Evolutionary conservation across 2,113 vertebrate genomes (phyloP).

Genomic region (Hemiprocne comata): DNA sequence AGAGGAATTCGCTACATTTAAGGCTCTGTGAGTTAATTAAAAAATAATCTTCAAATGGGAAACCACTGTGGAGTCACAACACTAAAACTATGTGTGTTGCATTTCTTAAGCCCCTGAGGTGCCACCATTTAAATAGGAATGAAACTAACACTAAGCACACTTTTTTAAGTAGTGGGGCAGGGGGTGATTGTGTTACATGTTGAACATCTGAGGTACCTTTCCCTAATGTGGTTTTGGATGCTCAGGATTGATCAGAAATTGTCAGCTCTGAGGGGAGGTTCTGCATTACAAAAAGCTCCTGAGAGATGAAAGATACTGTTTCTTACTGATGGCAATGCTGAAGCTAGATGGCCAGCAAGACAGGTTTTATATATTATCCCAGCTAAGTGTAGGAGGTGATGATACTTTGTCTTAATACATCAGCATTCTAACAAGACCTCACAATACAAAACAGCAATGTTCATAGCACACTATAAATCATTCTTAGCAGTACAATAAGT

Average conservation of each 20-base stretch:
- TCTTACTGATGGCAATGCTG: slow-evolving; percentile 2
- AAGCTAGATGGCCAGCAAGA: slow-evolving; percentile 12
- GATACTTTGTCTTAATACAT: slow-evolving; percentile 65
- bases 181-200: background rate
- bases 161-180: background rate
- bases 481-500: slow-evolving; percentile 42
- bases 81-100: background rate
- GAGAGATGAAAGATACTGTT: background rate
- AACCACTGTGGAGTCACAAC: background rate
- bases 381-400: slow-evolving; percentile 42
- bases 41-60: background rate
- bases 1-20: background rate
- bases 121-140: background rate
- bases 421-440: slow-evolving; percentile 57
- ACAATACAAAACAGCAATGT: slow-evolving; percentile 36
- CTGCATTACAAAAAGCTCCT: background rate
- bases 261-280: background rate
- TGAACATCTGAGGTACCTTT: background rate
- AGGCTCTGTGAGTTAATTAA: background rate
- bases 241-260: background rate
- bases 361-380: slow-evolving; percentile 47
- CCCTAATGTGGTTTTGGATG: background rate
- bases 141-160: background rate
- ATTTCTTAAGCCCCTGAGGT: background rate
- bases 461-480: slow-evolving; percentile 54